Evolutionary conservation across 37 sponge, comb jelly and placozoan species (phyloP).

Genomic region (Petrosia ficiformis): DNA sequence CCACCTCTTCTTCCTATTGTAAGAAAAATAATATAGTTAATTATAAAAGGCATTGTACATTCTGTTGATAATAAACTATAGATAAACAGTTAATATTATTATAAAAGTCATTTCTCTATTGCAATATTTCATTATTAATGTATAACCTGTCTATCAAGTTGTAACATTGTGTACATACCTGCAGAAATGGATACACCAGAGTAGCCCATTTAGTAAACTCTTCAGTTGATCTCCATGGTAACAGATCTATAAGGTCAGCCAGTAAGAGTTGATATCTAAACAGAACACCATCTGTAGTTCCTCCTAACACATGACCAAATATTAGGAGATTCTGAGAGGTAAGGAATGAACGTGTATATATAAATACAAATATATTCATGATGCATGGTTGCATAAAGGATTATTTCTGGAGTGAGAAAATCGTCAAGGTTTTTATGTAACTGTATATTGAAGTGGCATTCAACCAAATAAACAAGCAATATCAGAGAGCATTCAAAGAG

Average conservation of each 20-base stretch:
- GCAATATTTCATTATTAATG: background rate
- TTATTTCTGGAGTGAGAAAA: too few species aligned
- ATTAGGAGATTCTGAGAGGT: too few species aligned
- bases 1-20: conserved; percentile 69
- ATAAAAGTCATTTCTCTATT: background rate
- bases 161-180: conserved; percentile 21
- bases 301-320: conserved; percentile 36
- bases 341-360: conserved; percentile 38
- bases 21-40: too few species aligned
- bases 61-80: too few species aligned
- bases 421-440: too few species aligned
- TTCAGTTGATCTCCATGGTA: conserved; percentile 19
- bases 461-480: too few species aligned
- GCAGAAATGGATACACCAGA: conserved; percentile 48
- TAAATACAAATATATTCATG: too few species aligned
- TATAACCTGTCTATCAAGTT: background rate
- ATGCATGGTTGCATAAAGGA: too few species aligned
- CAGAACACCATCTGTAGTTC: conserved; percentile 22
- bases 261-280: conserved; percentile 59
- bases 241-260: conserved; percentile 24
- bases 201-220: conserved; percentile 41
- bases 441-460: too few species aligned
- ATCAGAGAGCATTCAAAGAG: too few species aligned
- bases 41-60: too few species aligned
- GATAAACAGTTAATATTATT: background rate